A percentile compares a stretch with the other conserved stretches of the same genome.
These are phyloP conservation scores for Sceloporus tristichus DNA, from an alignment of 2,113 vertebrate genomes.

Conservation along the genomic window DNA sequence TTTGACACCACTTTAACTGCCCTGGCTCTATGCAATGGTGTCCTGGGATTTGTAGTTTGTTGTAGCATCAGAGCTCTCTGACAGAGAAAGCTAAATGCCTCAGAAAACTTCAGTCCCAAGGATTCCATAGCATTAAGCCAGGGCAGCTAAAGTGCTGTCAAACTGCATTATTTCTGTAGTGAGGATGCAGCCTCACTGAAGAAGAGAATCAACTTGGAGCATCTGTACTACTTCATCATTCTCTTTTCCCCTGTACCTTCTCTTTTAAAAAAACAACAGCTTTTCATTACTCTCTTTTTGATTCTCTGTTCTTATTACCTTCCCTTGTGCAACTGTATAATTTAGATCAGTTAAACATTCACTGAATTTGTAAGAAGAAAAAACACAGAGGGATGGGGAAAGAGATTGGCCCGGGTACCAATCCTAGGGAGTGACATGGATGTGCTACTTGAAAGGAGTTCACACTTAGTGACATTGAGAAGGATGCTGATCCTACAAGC, in stretches of 20 bases:
- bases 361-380: background rate
- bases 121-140: too few species aligned
- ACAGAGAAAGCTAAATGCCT: too few species aligned
- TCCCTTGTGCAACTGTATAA: background rate
- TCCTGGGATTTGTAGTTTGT: too few species aligned
- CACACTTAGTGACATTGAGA: constrained; percentile 1
- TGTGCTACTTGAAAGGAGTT: background rate
- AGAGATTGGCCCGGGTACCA: background rate
- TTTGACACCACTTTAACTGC: too few species aligned
- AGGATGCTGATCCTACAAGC: background rate
- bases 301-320: background rate
- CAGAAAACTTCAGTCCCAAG: too few species aligned
- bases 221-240: background rate
- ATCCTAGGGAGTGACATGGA: background rate
- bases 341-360: background rate
- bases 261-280: background rate
- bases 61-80: too few species aligned
- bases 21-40: too few species aligned
- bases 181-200: background rate
- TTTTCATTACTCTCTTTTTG: background rate
- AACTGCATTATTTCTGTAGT: too few species aligned
- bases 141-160: too few species aligned
- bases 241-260: background rate
- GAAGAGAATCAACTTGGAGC: background rate
- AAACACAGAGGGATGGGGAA: background rate